phyloP scores from a whole-genome alignment of 2,797 vertebrate genomes.

The Hirundo rustica region DNA sequence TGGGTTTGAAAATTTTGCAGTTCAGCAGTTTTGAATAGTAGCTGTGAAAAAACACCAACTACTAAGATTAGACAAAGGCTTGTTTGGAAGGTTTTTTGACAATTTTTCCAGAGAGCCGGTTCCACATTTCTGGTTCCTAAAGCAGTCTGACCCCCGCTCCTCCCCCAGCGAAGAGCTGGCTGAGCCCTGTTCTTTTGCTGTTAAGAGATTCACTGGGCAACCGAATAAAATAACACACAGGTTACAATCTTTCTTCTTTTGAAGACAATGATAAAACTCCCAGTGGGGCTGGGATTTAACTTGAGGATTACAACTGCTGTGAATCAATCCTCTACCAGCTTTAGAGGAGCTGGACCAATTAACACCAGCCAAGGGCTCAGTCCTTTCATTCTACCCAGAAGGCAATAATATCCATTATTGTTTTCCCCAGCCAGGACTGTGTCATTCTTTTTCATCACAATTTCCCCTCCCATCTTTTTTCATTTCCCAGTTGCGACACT shows the following conservation, averaged over 20 bases:
- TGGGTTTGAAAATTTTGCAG: neutral
- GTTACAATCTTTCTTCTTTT: constrained; percentile 22
- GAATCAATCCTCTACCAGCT: constrained; percentile 39
- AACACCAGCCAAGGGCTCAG: constrained; percentile 31
- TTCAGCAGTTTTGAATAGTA: neutral
- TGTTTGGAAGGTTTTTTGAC: neutral
- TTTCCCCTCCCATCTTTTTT: neutral
- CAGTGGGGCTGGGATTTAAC: constrained; percentile 21
- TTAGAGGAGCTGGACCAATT: constrained; percentile 36
- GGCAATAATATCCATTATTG: constrained; percentile 23
- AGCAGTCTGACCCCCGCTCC: neutral
- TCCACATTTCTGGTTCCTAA: neutral
- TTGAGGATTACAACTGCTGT: constrained; percentile 31
- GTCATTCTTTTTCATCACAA: neutral
- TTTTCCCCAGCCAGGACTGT: neutral
- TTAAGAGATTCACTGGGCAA: neutral
- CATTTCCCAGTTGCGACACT: neutral
- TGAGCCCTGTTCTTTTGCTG: neutral
- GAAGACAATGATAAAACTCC: constrained; percentile 32
- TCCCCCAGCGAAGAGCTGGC: neutral
- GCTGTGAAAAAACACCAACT: neutral
- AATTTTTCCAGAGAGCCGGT: neutral
- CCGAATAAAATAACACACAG: neutral
- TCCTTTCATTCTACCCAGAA: constrained; percentile 12
- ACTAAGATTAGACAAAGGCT: neutral